phyloP scores from a whole-genome alignment of 2,888 invertebrate genomes.

The Lepetodrilus schrolli region DNA sequence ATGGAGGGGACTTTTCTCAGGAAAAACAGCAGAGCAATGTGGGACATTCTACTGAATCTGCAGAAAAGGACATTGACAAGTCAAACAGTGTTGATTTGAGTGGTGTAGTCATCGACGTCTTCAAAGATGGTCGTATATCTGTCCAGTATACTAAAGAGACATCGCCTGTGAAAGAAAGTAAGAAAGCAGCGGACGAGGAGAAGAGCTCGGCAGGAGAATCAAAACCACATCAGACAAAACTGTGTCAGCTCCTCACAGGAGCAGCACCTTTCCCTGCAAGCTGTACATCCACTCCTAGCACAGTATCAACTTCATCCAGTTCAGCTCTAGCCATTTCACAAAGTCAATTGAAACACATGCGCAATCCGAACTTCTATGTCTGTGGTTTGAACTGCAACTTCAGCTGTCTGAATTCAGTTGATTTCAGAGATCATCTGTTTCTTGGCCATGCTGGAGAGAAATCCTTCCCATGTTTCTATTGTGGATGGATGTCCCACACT shows the following conservation, averaged over 20 bases:
- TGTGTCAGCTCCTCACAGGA: not conserved
- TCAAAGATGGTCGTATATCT: slow-evolving; percentile 9
- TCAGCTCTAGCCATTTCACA: not conserved
- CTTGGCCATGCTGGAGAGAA: slow-evolving; percentile 50
- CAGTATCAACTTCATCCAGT: not conserved
- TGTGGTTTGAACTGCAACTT: slow-evolving; percentile 66
- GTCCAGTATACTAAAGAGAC: not conserved
- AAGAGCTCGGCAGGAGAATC: not conserved
- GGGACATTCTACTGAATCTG: not conserved
- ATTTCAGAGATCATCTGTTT: slow-evolving; percentile 57
- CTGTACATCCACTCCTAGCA: not conserved
- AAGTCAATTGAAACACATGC: not conserved
- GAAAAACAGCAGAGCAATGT: not conserved
- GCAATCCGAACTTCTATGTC: slow-evolving; percentile 53
- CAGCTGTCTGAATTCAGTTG: slow-evolving; percentile 49
- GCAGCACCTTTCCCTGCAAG: not conserved
- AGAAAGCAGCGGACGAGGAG: not conserved
- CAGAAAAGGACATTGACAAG: not conserved
- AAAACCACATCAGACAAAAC: not conserved
- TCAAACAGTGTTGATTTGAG: too few species aligned
- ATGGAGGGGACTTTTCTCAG: slow-evolving; percentile 21
- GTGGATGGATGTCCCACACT: slow-evolving; percentile 58
- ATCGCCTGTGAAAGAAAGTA: not conserved
- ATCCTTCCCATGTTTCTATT: slow-evolving; percentile 61
- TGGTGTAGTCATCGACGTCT: slow-evolving; percentile 9